These are phyloP conservation scores for Ambastaia sidthimunki DNA, from an alignment of 2,797 vertebrate species.

Conservation along the genomic window DNA sequence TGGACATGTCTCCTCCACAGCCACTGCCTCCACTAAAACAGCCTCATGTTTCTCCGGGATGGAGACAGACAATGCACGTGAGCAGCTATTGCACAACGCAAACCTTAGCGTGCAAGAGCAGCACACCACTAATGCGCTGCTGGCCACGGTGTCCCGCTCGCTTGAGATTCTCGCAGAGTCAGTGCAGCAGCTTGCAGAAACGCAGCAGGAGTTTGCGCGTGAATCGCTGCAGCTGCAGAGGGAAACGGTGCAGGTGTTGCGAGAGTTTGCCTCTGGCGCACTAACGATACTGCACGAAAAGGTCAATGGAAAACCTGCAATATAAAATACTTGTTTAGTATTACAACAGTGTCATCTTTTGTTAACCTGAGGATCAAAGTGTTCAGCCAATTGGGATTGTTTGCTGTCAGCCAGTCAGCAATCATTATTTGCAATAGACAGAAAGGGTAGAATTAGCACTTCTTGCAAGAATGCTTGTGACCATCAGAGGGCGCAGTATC, in stretches of 20 bases:
- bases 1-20: constrained; percentile 48
- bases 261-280: constrained; percentile 80
- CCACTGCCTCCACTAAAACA: constrained; percentile 15
- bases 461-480: constrained; percentile 11
- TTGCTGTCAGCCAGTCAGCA: too few relatives aligned
- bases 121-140: constrained; percentile 78
- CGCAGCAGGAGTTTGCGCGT: constrained; percentile 81
- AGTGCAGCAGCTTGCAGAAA: constrained; percentile 82
- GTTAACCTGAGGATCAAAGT: not conserved
- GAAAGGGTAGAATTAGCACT: not conserved
- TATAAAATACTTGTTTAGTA: constrained; percentile 6
- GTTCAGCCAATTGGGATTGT: not conserved
- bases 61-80: constrained; percentile 58
- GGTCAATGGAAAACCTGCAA: constrained; percentile 77
- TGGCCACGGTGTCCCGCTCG: constrained; percentile 81
- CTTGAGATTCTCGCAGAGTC: constrained; percentile 83
- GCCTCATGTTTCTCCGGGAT: not conserved
- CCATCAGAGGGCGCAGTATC: not conserved
- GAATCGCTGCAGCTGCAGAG: constrained; percentile 81
- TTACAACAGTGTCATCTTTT: not conserved
- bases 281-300: constrained; percentile 82
- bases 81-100: constrained; percentile 72
- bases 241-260: constrained; percentile 80
- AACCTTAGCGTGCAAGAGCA: constrained; percentile 81
- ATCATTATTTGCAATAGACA: not conserved